Conservation (phyloP, 2,113 vertebrate species). For the Apeltes quadracus region DNA sequence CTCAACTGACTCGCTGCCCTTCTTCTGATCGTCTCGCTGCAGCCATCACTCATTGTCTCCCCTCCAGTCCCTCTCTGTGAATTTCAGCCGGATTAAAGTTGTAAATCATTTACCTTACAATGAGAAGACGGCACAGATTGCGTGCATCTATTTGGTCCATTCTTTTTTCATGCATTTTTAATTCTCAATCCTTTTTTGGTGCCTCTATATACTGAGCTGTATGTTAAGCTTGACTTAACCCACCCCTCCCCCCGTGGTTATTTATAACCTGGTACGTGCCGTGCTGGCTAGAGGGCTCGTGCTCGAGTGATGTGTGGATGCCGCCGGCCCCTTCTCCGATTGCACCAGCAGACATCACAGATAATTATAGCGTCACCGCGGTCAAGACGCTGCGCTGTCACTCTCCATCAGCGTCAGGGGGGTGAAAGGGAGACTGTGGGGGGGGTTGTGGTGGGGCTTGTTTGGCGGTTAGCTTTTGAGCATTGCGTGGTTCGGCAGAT, state of each 20-base stretch:
- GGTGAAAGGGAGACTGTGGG: conserved; percentile 42
- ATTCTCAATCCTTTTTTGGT: background rate
- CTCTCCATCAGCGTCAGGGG: conserved; percentile 62
- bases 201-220: background rate
- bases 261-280: conserved; percentile 77
- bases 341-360: conserved; percentile 77
- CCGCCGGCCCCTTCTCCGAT: conserved; percentile 64
- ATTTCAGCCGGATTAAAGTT: background rate
- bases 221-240: background rate
- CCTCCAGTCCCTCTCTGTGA: background rate
- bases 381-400: conserved; percentile 67
- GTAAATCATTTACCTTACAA: background rate
- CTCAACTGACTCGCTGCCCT: conserved; percentile 20
- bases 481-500: conserved; percentile 27
- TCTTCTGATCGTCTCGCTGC: conserved; percentile 14
- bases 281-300: conserved; percentile 53
- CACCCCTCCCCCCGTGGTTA: conserved; percentile 58
- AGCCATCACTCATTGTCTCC: background rate
- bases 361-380: conserved; percentile 76
- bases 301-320: conserved; percentile 69
- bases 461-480: conserved; percentile 30
- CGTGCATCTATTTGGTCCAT: background rate
- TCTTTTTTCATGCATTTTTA: background rate
- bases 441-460: conserved; percentile 1
- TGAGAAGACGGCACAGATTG: background rate